A percentile compares a stretch with the other conserved stretches of the same genome.
phyloP scores from a whole-genome alignment of 2,888 invertebrate genomes.

The Seira musarum region DNA sequence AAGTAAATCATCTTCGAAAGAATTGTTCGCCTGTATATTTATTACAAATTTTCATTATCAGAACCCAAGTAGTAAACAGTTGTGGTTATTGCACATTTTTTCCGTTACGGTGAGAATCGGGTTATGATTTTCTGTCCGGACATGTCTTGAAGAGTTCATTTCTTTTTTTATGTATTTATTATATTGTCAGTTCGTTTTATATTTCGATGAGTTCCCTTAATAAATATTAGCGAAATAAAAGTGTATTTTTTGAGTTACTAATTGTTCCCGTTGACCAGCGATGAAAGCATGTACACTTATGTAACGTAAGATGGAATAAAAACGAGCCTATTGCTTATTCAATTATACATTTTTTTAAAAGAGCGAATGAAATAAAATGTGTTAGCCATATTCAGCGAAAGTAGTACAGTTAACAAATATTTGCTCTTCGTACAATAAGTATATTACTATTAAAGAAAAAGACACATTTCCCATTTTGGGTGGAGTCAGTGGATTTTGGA shows the following conservation, averaged over 20 bases:
- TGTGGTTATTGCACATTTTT: background rate
- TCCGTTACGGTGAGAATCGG: background rate
- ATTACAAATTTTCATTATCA: background rate
- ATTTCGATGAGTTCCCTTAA: constrained; percentile 3
- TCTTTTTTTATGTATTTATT: background rate
- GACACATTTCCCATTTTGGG: background rate
- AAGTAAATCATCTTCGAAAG: background rate
- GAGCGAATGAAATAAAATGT: background rate
- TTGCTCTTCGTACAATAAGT: too few species aligned
- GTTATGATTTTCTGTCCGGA: background rate
- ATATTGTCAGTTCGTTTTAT: constrained; percentile 13
- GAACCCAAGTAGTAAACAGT: background rate
- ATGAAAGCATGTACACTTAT: constrained; percentile 2
- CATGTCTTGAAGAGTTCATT: background rate
- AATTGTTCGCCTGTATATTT: background rate
- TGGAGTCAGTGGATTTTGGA: background rate
- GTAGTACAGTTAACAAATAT: background rate
- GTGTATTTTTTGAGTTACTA: background rate
- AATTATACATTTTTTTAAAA: background rate
- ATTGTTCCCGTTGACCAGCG: constrained; percentile 21
- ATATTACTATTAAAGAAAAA: background rate
- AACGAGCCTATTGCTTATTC: background rate
- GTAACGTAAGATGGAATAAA: constrained; percentile 14
- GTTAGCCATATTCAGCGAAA: background rate
- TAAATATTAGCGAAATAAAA: constrained; percentile 10